Conservation (phyloP, 2,797 vertebrate species). For the Onychomys arenicola region DNA sequence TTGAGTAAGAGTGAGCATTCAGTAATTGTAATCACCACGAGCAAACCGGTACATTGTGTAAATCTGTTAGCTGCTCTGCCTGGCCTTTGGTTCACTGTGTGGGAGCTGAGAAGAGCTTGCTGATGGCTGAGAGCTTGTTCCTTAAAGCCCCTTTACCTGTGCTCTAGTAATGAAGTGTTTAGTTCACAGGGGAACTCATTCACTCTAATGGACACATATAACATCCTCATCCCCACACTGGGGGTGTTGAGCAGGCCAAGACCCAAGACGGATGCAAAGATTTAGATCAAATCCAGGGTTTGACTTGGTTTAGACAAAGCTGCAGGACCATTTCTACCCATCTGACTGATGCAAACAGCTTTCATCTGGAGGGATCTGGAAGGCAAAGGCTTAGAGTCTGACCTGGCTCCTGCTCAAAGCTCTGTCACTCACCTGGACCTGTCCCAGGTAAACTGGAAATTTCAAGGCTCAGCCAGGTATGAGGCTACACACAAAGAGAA, state of each 20-base stretch:
- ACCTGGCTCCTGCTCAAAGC: not conserved
- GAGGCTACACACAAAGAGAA: not conserved
- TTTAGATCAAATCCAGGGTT: conserved; percentile 7
- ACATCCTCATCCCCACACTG: not conserved
- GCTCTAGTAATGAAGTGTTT: not conserved
- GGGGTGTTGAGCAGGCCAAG: not conserved
- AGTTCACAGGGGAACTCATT: not conserved
- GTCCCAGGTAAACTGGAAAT: conserved; percentile 49
- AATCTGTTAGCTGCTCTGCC: not conserved
- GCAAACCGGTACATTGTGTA: not conserved
- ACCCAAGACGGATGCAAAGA: not conserved
- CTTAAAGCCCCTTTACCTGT: not conserved
- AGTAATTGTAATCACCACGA: not conserved
- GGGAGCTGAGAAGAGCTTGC: not conserved
- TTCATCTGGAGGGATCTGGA: not conserved
- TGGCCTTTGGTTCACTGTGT: not conserved
- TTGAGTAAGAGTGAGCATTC: not conserved
- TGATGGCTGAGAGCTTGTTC: not conserved
- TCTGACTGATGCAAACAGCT: conserved; percentile 3
- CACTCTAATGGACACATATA: not conserved
- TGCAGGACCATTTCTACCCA: not conserved
- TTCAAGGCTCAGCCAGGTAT: conserved; percentile 20
- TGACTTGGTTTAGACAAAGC: not conserved
- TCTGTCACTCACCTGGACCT: conserved; percentile 44
- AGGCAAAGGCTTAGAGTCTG: not conserved